Evolutionary conservation across 1,140 invertebrate species (phyloP).

Genomic region (Lepeophtheirus salmonis): DNA sequence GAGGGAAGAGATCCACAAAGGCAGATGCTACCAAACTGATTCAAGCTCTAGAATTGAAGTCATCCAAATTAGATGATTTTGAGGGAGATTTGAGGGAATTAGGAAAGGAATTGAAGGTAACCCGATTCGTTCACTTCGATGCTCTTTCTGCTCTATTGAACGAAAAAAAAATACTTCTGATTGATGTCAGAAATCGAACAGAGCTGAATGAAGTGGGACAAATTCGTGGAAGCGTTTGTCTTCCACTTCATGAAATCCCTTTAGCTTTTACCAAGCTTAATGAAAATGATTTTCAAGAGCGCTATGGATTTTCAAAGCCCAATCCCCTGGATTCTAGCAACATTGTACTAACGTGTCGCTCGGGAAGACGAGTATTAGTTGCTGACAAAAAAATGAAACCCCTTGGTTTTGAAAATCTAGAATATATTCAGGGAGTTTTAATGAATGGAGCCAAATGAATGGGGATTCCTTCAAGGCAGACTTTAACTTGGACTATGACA

Average conservation of each 20-base stretch:
- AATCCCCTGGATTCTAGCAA: slow-evolving; percentile 9
- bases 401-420: background rate
- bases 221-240: slow-evolving; percentile 4
- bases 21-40: background rate
- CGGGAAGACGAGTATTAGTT: slow-evolving; percentile 11
- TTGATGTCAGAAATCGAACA: slow-evolving; percentile 11
- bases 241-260: slow-evolving; percentile 15
- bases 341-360: slow-evolving; percentile 20
- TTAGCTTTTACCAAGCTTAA: slow-evolving; percentile 8
- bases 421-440: slow-evolving; percentile 13
- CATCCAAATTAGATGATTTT: background rate
- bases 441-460: slow-evolving; percentile 7
- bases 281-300: slow-evolving; percentile 14
- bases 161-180: background rate
- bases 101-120: background rate
- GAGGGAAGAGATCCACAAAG: background rate
- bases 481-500: slow-evolving; percentile 14
- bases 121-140: background rate
- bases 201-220: slow-evolving; percentile 8
- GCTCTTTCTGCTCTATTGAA: background rate
- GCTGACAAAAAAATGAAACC: slow-evolving; percentile 10
- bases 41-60: background rate
- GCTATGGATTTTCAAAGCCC: slow-evolving; percentile 20
- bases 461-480: background rate
- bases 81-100: background rate